These are phyloP conservation scores for Aspidoscelis tigris DNA, from an alignment of 2,113 vertebrate genomes.

Conservation along the genomic window DNA sequence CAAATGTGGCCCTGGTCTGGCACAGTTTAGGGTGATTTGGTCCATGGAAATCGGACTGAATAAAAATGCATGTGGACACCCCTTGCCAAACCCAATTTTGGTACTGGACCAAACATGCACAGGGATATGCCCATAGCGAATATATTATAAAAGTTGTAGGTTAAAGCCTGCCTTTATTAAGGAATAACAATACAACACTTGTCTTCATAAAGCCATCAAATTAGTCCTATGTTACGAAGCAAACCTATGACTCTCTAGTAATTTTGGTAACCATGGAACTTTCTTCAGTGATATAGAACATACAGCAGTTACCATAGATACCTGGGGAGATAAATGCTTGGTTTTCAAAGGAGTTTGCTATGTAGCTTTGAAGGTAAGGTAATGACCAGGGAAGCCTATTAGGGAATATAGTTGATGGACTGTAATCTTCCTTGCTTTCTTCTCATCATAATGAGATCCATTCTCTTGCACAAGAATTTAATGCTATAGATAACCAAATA, in stretches of 20 bases:
- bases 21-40: no score
- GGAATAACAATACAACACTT: not conserved
- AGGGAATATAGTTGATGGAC: not conserved
- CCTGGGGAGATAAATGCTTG: conserved; percentile 11
- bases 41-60: no score
- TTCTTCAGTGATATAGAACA: conserved; percentile 14
- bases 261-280: conserved; percentile 40
- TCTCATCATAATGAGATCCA: conserved; percentile 42
- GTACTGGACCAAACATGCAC: no score
- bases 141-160: conserved; percentile 7
- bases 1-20: no score
- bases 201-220: not conserved
- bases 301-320: conserved; percentile 17
- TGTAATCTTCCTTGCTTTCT: conserved; percentile 47
- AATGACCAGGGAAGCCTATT: conserved; percentile 9
- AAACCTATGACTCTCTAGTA: conserved; percentile 27
- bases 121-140: not conserved
- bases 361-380: conserved; percentile 19
- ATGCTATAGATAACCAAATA: conserved; percentile 51
- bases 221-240: not conserved
- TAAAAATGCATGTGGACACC: no score
- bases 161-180: not conserved
- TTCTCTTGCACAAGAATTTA: conserved; percentile 49
- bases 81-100: no score
- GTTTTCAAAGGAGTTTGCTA: not conserved